Evolutionary conservation across 2,888 invertebrate genomes (phyloP).

Genomic region (Phytoseiulus persimilis): DNA sequence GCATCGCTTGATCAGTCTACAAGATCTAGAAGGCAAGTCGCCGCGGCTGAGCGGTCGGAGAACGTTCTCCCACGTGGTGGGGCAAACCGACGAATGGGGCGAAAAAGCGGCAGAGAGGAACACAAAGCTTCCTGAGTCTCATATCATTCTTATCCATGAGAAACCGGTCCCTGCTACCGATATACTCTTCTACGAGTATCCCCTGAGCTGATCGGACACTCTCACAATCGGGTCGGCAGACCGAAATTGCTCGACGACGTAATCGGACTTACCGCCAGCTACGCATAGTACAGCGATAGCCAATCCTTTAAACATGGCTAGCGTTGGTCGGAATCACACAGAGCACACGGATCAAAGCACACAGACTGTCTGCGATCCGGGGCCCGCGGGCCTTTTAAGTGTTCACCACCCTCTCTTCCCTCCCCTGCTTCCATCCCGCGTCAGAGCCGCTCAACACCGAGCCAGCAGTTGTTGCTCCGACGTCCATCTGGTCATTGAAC

Average conservation of each 20-base stretch:
- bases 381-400: neutral
- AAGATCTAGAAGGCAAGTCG: no score
- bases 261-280: slow-evolving; percentile 23
- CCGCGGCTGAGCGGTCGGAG: no score
- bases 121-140: no score
- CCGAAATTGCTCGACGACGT: neutral
- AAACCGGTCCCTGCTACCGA: no score
- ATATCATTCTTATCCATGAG: no score
- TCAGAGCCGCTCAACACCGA: neutral
- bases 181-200: no score
- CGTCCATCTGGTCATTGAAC: neutral
- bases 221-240: neutral
- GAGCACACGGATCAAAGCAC: neutral
- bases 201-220: neutral
- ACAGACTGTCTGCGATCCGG: neutral
- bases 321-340: slow-evolving; percentile 5
- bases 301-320: slow-evolving; percentile 35
- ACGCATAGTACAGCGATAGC: slow-evolving; percentile 29
- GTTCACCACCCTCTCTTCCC: neutral
- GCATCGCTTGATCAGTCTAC: no score
- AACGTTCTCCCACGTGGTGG: no score
- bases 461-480: neutral
- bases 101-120: no score
- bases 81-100: no score
- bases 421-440: neutral